Base-by-base conservation (phyloP, 2,113 vertebrate genomes). In the Cinclus mexicanus region DNA sequence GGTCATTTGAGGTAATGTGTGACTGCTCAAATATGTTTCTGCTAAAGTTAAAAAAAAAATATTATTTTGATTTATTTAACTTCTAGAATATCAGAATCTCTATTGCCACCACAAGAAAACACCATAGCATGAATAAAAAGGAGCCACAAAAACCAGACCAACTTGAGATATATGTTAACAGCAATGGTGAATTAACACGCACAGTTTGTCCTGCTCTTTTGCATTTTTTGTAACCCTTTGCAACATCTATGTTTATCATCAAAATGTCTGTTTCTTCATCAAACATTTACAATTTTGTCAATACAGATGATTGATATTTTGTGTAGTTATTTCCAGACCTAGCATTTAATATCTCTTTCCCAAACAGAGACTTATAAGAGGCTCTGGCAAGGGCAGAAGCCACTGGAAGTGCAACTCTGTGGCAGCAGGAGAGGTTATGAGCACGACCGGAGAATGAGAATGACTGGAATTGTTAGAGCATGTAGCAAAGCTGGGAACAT, bases 201-300 rank as follows among this genome's bases (percentile, higher is more conserved):
- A 31, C 0, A 5, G 44, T 69, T 70, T 91, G 65, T 53, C 93
- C 90, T 80, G 29, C 77, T 94, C 35, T 93, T 96, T 92, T 44
- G 42, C 72, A 65, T 14, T 67, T 93, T 96, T 94, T 53, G 42
- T 87, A 83, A 22, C 93, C 88, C 50, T 95, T 93, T 93, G 46
- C 41, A 28, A 83, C 67, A 87, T 82, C 90, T 94, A 11, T 67
- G 76, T 96, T 95, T 93, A 57, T 83, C 56, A 69, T 42, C 59
- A 87, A 90, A 93, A 44, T 93, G 78, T 93, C 79, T 96, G 72
- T 91, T 96, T 90, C 90, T 96, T 97, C 94, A 95, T 95, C 83
- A 95, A 96, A 90, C 70, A 68, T 92, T 92, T 93, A 78, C 77
- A 89, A 82, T 96, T 97, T 95, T 94, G 78, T 93, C 60, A 84